Evolutionary conservation across 2,113 vertebrate genomes (phyloP).

Genomic region (Nematolebias whitei): DNA sequence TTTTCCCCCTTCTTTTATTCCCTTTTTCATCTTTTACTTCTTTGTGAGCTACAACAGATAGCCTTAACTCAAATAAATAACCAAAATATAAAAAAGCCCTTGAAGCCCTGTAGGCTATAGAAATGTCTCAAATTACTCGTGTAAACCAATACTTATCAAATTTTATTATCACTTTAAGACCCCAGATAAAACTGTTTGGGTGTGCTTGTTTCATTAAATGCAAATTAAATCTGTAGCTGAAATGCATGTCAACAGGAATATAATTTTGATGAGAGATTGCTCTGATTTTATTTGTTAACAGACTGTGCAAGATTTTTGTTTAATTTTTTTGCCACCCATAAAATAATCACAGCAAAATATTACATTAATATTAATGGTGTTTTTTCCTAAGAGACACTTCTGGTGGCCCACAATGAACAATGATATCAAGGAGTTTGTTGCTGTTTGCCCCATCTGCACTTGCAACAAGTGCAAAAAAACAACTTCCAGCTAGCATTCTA

Average conservation of each 20-base stretch:
- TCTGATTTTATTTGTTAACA: slow-evolving; percentile 11
- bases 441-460: too few relatives aligned
- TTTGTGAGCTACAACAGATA: slow-evolving; percentile 48
- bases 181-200: slow-evolving; percentile 41
- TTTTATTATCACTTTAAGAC: slow-evolving; percentile 66
- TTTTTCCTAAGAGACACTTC: too few relatives aligned
- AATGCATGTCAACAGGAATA: slow-evolving; percentile 46
- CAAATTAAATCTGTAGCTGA: slow-evolving; percentile 47
- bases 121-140: slow-evolving; percentile 57
- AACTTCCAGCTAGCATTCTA: too few relatives aligned
- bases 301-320: too few relatives aligned
- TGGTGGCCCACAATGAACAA: too few relatives aligned
- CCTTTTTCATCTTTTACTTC: slow-evolving; percentile 20
- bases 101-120: slow-evolving; percentile 54
- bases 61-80: slow-evolving; percentile 56
- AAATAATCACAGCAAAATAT: too few relatives aligned
- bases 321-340: too few relatives aligned
- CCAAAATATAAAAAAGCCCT: slow-evolving; percentile 47
- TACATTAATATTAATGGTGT: too few relatives aligned
- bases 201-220: slow-evolving; percentile 52
- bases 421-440: too few relatives aligned
- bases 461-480: too few relatives aligned
- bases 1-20: too few relatives aligned
- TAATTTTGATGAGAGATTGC: slow-evolving; percentile 46
- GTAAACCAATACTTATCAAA: slow-evolving; percentile 74